Conservation (phyloP, 2,113 vertebrate genomes). For the Corythaeola cristata region DNA sequence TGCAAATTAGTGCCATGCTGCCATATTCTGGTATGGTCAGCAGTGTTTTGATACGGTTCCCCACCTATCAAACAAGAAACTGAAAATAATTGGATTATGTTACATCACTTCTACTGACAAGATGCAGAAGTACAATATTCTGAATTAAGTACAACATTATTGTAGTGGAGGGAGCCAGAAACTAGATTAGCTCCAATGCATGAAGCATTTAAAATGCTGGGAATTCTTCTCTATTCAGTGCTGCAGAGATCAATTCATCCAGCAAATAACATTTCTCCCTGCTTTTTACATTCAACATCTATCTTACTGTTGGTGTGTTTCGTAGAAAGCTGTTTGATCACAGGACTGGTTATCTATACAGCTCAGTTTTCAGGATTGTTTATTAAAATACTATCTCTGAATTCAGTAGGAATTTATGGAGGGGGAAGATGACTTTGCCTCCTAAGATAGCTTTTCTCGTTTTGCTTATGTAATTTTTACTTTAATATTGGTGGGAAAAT, state of each 20-base stretch:
- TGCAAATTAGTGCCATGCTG: not conserved
- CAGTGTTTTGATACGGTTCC: not conserved
- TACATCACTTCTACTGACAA: not conserved
- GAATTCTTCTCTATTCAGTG: not conserved
- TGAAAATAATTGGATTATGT: not conserved
- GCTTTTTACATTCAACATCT: not conserved
- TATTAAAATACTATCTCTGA: constrained; percentile 13
- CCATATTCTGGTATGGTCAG: not conserved
- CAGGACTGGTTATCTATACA: not conserved
- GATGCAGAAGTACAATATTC: not conserved
- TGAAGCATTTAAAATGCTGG: not conserved
- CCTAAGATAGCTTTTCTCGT: not conserved
- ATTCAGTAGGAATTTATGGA: constrained; percentile 1
- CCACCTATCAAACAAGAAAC: not conserved
- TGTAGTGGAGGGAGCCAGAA: not conserved
- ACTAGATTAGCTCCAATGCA: not conserved
- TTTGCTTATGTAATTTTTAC: not conserved
- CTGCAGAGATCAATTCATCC: not conserved
- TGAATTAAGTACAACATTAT: not conserved
- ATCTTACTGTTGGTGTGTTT: not conserved
- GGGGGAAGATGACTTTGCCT: not conserved
- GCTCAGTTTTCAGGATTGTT: not conserved
- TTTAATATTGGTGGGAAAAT: not conserved
- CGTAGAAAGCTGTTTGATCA: not conserved
- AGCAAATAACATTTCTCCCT: not conserved